Conservation (phyloP, 2,888 invertebrate genomes). For the Ectemnius continuus region DNA sequence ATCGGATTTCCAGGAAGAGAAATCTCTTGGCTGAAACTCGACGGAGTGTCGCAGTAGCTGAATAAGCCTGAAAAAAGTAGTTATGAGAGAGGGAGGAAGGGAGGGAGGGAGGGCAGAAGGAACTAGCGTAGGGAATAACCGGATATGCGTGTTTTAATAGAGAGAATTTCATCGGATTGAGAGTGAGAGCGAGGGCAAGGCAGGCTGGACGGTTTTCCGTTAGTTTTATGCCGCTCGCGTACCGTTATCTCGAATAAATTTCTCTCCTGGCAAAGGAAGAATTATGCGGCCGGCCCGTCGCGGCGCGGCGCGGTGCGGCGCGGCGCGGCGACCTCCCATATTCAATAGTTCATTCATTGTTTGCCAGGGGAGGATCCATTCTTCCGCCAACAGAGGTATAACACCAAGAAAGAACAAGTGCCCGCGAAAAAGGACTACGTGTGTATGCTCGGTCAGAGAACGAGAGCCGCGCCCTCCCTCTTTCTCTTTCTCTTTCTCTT, state of each 20-base stretch:
- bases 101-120: not conserved
- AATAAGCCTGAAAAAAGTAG: not conserved
- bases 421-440: not conserved
- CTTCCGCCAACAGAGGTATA: not conserved
- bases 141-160: not conserved
- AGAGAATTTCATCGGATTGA: not conserved
- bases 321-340: not conserved
- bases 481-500: no score
- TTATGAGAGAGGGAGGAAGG: not conserved
- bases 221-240: not conserved
- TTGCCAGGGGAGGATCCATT: not conserved
- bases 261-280: not conserved
- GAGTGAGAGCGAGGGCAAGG: not conserved
- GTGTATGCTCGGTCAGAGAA: conserved; percentile 1
- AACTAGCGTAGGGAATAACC: not conserved
- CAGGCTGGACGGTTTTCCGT: not conserved
- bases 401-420: not conserved
- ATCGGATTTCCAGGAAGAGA: no score
- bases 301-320: no score
- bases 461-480: not conserved
- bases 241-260: conserved; percentile 1
- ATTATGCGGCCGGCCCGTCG: conserved; percentile 3
- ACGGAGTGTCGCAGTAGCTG: no score
- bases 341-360: conserved; percentile 8
- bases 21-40: no score